phyloP scores from a whole-genome alignment of 2,888 invertebrate genomes.

The Epinotia bilunana region DNA sequence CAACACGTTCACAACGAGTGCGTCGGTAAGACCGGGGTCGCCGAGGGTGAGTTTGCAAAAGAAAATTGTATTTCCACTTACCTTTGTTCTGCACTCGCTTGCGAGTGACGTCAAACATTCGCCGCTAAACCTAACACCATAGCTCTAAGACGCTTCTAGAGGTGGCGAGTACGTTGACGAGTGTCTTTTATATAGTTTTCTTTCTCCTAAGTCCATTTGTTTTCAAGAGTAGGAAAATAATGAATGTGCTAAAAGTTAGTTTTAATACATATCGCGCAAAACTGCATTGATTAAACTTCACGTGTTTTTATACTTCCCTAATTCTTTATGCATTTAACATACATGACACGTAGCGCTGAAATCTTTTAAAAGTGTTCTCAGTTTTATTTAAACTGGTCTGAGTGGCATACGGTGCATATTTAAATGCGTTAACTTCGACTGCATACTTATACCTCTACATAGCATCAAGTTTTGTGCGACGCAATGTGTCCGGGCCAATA shows the following conservation, averaged over 20 bases:
- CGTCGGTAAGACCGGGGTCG: constrained; percentile 75
- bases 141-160: constrained; percentile 45
- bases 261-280: not conserved
- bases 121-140: constrained; percentile 59
- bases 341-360: not conserved
- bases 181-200: constrained; percentile 2
- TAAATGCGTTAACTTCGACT: not conserved
- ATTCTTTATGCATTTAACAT: not conserved
- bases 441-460: too few relatives aligned
- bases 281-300: not conserved
- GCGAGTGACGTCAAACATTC: constrained; percentile 72
- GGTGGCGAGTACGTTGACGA: not conserved
- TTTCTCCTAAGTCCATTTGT: constrained; percentile 4
- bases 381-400: not conserved
- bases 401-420: not conserved
- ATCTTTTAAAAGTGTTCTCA: not conserved
- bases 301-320: not conserved
- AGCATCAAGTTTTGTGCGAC: too few relatives aligned
- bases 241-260: not conserved
- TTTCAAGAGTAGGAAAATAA: constrained; percentile 1
- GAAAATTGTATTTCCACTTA: constrained; percentile 68
- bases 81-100: constrained; percentile 75
- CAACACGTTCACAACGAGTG: constrained; percentile 79
- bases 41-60: constrained; percentile 78
- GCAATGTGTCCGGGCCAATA: not conserved